Conservation (phyloP, 2,797 vertebrate species). For the Sebastes umbrosus region DNA sequence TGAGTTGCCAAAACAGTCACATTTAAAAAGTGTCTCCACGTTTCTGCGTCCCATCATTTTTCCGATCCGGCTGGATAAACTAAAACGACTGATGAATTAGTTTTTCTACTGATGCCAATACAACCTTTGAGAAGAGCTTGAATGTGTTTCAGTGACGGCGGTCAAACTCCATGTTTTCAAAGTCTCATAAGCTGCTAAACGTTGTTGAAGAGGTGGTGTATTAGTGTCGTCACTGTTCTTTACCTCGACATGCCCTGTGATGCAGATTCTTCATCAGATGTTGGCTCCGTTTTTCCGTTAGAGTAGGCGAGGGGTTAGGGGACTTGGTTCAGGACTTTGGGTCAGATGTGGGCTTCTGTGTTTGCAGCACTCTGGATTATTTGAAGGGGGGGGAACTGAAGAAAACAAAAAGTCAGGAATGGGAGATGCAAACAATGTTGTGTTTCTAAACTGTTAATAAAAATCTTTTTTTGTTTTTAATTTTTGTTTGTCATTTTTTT, state of each 20-base stretch:
- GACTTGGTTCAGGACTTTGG: not conserved
- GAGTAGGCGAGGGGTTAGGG: no score
- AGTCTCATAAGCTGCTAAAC: slow-evolving; percentile 43
- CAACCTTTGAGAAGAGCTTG: slow-evolving; percentile 10
- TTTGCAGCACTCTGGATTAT: slow-evolving; percentile 24
- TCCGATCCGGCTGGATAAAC: not conserved
- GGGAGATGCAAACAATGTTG: slow-evolving; percentile 55
- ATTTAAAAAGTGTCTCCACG: not conserved
- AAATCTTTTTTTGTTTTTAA: slow-evolving; percentile 43
- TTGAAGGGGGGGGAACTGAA: slow-evolving; percentile 6
- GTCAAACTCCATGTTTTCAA: slow-evolving; percentile 3
- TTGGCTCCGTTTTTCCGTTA: not conserved
- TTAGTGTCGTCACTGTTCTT: slow-evolving; percentile 35
- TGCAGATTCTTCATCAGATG: slow-evolving; percentile 1
- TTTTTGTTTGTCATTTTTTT: not conserved
- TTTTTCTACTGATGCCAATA: slow-evolving; percentile 11
- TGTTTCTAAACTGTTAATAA: slow-evolving; percentile 83
- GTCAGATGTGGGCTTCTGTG: slow-evolving; percentile 18
- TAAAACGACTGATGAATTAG: not conserved
- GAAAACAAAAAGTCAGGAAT: no score
- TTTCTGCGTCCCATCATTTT: not conserved
- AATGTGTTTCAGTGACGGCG: slow-evolving; percentile 21
- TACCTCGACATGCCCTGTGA: slow-evolving; percentile 12
- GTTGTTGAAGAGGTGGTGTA: not conserved
- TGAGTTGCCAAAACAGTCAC: not conserved